These are phyloP conservation scores for Brachionus calyciflorus DNA, from an alignment of 1,140 invertebrate genomes.

Conservation along the genomic window DNA sequence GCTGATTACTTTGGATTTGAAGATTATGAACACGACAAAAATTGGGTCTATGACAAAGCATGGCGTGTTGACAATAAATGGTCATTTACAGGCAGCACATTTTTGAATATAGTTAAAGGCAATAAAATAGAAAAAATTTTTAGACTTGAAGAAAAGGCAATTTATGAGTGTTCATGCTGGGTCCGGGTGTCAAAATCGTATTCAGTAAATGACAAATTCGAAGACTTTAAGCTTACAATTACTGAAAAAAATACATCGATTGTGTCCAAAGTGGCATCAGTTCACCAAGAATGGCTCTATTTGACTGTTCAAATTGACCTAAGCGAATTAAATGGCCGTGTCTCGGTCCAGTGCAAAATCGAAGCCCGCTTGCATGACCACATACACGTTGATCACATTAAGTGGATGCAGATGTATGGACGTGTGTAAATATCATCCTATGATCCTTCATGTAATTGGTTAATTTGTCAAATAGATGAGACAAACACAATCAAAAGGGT, in stretches of 20 bases:
- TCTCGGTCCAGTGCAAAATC: background rate
- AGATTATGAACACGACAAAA: background rate
- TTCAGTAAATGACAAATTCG: background rate
- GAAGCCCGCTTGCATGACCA: background rate
- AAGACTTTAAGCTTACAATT: conserved; percentile 14
- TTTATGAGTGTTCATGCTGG: background rate
- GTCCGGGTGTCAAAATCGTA: background rate
- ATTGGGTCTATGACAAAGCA: background rate
- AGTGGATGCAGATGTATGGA: background rate
- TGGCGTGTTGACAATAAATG: background rate
- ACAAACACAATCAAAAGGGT: conserved; percentile 10
- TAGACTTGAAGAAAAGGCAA: background rate
- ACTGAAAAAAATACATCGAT: background rate
- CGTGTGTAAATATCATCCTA: background rate
- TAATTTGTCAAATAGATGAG: background rate
- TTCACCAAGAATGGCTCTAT: conserved; percentile 6
- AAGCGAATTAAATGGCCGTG: background rate
- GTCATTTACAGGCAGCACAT: background rate
- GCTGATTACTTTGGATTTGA: conserved; percentile 15
- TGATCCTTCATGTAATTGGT: conserved; percentile 1
- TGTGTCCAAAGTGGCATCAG: conserved; percentile 14
- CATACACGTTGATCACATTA: conserved; percentile 3
- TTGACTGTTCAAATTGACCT: background rate
- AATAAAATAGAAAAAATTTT: conserved; percentile 4
- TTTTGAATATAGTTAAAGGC: background rate